These are phyloP conservation scores for Azemiops feae DNA, from an alignment of 2,113 vertebrate genomes.

Conservation along the genomic window DNA sequence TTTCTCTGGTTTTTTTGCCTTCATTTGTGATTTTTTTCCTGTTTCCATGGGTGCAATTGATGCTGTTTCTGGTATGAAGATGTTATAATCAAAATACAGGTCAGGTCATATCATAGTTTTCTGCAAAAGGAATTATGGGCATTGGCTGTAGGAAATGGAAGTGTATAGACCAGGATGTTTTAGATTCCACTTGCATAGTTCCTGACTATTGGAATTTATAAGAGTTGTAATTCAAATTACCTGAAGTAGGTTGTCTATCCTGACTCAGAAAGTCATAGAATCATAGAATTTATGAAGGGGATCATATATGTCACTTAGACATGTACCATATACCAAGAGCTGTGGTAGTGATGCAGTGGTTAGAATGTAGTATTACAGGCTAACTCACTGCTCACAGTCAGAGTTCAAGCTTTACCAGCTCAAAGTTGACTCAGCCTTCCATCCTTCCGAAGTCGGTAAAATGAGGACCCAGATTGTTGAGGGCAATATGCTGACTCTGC, in stretches of 20 bases:
- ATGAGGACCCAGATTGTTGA: not conserved
- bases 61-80: not conserved
- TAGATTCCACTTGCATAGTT: not conserved
- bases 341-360: not conserved
- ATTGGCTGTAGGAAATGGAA: not conserved
- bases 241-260: not conserved
- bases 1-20: not conserved
- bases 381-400: not conserved
- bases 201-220: not conserved
- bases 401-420: not conserved
- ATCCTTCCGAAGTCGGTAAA: not conserved
- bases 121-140: not conserved
- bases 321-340: too few species aligned
- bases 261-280: not conserved
- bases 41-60: not conserved
- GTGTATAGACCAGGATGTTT: not conserved
- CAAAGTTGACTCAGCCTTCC: not conserved
- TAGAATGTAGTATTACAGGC: not conserved
- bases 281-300: not conserved
- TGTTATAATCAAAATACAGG: not conserved
- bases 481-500: not conserved
- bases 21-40: not conserved
- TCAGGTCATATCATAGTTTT: not conserved
- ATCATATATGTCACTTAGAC: too few species aligned
- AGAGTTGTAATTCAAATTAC: not conserved